Evolutionary conservation across 2,113 vertebrate species (phyloP), one percentile per base, ranked within the genome.

Genomic region (Heteronetta atricapilla): DNA sequence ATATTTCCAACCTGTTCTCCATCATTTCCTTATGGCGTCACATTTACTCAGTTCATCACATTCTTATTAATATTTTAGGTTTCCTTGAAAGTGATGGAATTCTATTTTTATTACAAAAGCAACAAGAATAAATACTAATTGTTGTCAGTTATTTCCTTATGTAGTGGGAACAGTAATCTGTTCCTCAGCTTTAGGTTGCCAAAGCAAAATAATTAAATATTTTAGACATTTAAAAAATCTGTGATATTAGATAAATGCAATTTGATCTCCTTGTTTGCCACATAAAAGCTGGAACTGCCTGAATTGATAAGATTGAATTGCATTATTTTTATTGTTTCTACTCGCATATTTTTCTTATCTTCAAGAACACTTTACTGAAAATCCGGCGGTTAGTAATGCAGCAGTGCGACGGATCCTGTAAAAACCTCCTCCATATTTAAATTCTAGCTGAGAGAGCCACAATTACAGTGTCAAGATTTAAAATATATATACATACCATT

Each of bases 61-160:
- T 88, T 94, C 97, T 96, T 97, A 96, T 96, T 97, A 96, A 97
- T 96, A 96, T 96, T 97, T 97, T 95, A 96, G 94, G 40, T 92
- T 95, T 97, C 94, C 95, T 92, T 96, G 97, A 97, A 95, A 97
- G 94, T 97, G 96, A 97, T 95, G 95, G 95, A 97, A 96, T 95
- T 97, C 96, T 97, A 97, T 97, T 97, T 97, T 97, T 96, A 97
- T 96, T 96, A 94, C 96, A 96, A 97, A 97, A 93, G 92, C 86
- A 96, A 95, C 95, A 96, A 95, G 96, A 97, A 97, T 97, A 96
- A 96, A 96, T 97, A 95, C 92, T 95, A 97, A 97, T 95, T 96
- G 94, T 96, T 95, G 93, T 95, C 96, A 96, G 93, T 95, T 97
- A 85, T 96, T 97, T 97, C 91, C 95, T 94, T 95, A 95, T 96